Conservation (phyloP, 2,113 vertebrate genomes). For the Tricholaema leucomelas region DNA sequence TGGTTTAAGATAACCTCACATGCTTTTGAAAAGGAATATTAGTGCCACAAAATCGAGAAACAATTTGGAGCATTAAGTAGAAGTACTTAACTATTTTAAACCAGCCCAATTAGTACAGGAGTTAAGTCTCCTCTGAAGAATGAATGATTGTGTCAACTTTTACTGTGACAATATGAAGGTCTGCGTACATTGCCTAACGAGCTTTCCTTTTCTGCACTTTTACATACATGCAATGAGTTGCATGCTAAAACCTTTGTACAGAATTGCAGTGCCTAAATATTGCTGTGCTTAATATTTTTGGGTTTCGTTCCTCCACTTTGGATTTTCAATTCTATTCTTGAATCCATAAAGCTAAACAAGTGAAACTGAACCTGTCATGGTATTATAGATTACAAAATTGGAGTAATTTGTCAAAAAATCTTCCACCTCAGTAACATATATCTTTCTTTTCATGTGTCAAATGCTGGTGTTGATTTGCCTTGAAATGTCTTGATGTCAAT, state of each 20-base stretch:
- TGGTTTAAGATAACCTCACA: neutral
- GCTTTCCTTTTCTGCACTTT: neutral
- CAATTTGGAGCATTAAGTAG: neutral
- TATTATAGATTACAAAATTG: neutral
- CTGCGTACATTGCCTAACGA: fast-evolving
- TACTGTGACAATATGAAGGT: neutral
- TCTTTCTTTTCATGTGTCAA: neutral
- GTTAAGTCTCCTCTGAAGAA: neutral
- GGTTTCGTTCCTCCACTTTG: neutral
- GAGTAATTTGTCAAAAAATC: neutral
- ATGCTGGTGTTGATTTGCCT: neutral
- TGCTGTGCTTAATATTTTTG: neutral
- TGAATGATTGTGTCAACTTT: neutral
- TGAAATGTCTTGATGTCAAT: neutral
- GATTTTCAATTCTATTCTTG: neutral
- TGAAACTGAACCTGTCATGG: neutral
- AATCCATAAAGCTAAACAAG: neutral
- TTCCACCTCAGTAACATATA: neutral
- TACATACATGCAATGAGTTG: neutral
- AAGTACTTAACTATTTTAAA: neutral
- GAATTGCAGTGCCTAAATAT: neutral
- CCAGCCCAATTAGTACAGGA: neutral
- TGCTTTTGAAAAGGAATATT: neutral
- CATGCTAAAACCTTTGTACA: neutral
- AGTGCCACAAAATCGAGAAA: neutral